A percentile compares a stretch with the other conserved stretches of the same genome.
phyloP scores from a whole-genome alignment of 92 coral and sea anemone genomes.

The Umimayanthus chanpuru region DNA sequence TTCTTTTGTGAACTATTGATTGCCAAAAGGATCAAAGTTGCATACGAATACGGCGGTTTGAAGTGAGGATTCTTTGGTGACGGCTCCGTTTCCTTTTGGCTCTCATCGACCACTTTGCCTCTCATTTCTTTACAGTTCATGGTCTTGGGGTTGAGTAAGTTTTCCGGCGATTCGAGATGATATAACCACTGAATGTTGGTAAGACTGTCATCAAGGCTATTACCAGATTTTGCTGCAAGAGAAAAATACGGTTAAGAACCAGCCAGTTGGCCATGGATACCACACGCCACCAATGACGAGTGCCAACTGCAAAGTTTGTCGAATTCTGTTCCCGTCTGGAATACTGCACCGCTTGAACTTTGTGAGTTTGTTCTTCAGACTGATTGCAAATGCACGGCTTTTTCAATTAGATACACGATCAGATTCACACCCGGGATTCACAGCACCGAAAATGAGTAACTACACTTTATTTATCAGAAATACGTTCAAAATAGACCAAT shows the following conservation, averaged over 20 bases:
- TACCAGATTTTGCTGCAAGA: constrained; percentile 43
- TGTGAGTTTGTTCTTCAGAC: neutral
- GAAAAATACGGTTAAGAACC: neutral
- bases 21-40: constrained; percentile 92
- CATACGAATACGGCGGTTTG: constrained; percentile 95
- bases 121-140: constrained; percentile 4
- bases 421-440: neutral
- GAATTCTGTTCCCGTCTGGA: neutral
- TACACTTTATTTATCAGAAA: neutral
- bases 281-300: constrained; percentile 23
- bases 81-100: constrained; percentile 24
- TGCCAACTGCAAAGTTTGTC: neutral
- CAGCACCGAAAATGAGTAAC: neutral
- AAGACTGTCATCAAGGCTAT: constrained; percentile 89
- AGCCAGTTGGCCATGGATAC: neutral
- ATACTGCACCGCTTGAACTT: neutral
- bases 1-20: constrained; percentile 93
- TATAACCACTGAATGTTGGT: constrained; percentile 98
- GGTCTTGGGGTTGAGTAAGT: constrained; percentile 38
- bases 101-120: constrained; percentile 2
- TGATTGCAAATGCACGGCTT: neutral
- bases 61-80: constrained; percentile 75
- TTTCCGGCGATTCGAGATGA: constrained; percentile 81
- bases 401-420: neutral
- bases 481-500: neutral